Base-by-base conservation (phyloP, 1,140 invertebrate genomes). In the Heliothis virescens region DNA sequence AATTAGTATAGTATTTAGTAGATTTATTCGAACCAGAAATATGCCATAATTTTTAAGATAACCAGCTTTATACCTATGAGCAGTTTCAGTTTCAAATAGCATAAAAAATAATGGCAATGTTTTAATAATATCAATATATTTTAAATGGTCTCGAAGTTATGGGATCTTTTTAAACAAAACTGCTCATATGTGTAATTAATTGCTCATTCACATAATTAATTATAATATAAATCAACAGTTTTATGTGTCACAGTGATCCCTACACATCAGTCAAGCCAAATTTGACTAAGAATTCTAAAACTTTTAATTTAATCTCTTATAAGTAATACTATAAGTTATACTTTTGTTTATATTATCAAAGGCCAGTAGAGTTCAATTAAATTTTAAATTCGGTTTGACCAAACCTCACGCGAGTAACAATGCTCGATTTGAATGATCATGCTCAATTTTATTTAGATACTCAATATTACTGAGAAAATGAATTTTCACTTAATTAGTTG, bases 41-140 rank as follows among this genome's bases (percentile, higher is more conserved):
- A 89, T 85, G 86, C 87, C 87, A 90, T 90, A 90, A 87, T 71
- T 69, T 86, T 81, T 83, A 86, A 85, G 82, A 79, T 82, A 84
- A 60, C 7, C 34, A 16, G 63, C 60, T 18, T 4, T 55, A 18
- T 65, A 60, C 48, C 47, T 18, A 60, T 47, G 59, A 65, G 60
- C 74, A 65, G 67, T n/a, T 67, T 9, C 18, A 21, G 3, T 67
- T 48, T 60, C 4, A 10, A 21, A 12, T 21, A 69, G 10, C 11
- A 71, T 53, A 72, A 52, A 52, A 50, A 18, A 21, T 3, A 16
- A 16, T 18, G n/a, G 29, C 47, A 53, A 53, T 15, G 59, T 12
- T 62, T 41, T 26, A 60, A 26, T 60, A 59, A 26, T 26, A 26
- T 60, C 1, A 60, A 29, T 18, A 2, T 12, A 60, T 26, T 62